These are phyloP conservation scores for Botia kubotai DNA, from an alignment of 2,797 vertebrate genomes.

Conservation along the genomic window DNA sequence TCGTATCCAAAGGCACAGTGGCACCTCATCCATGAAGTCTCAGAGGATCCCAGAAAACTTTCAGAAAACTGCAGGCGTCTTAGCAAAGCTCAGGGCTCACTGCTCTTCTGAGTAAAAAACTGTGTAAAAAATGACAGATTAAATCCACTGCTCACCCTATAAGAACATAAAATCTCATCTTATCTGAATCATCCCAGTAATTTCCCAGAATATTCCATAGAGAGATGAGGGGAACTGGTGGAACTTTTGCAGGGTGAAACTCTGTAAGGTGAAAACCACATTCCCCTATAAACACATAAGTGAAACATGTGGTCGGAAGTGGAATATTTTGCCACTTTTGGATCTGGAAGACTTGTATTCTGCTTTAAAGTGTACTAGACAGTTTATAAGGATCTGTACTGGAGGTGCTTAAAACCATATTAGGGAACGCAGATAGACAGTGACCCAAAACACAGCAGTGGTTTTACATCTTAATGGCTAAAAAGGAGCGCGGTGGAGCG, in stretches of 20 bases:
- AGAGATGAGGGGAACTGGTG: neutral
- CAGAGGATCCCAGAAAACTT: neutral
- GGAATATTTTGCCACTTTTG: neutral
- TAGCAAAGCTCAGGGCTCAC: neutral
- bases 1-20: neutral
- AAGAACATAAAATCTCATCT: neutral
- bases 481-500: neutral
- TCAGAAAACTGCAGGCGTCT: neutral
- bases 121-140: neutral
- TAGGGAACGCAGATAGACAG: neutral
- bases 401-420: neutral
- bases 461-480: neutral
- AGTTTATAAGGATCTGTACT: neutral
- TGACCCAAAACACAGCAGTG: neutral
- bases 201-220: neutral
- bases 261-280: neutral
- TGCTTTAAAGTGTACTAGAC: neutral
- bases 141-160: neutral
- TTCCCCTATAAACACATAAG: neutral
- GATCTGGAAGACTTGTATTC: neutral
- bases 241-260: neutral
- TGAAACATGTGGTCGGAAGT: neutral
- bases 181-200: neutral
- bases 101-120: neutral
- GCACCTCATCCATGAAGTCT: neutral